phyloP scores from a whole-genome alignment of 1,140 invertebrate species.

The Meloidogyne floridensis region DNA sequence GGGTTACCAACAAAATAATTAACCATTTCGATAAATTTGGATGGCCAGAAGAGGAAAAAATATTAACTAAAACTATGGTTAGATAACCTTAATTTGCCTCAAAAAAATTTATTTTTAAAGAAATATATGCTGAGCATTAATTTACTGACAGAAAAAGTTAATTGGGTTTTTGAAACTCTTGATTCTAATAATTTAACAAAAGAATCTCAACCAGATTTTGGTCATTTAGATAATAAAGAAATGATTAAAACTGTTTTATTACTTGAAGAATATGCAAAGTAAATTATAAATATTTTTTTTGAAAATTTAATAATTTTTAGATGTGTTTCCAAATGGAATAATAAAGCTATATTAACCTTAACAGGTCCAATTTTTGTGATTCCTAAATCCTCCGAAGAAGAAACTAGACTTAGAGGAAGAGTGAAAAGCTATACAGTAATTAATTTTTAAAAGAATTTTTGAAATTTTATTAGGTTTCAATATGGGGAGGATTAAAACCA shows the following conservation, averaged over 20 bases:
- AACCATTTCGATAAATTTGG: not conserved
- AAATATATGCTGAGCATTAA: not conserved
- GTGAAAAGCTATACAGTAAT: not conserved
- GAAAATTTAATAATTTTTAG: not conserved
- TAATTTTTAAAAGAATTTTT: not conserved
- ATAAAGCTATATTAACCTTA: not conserved
- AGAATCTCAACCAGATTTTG: not conserved
- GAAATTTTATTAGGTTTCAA: no score
- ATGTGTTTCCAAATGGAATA: not conserved
- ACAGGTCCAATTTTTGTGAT: not conserved
- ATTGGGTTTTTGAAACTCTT: not conserved
- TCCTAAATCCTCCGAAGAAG: not conserved
- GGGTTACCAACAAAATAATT: not conserved
- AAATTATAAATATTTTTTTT: no score
- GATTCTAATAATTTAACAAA: not conserved
- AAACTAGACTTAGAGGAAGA: constrained; percentile 4
- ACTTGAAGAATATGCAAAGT: not conserved
- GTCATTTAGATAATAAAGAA: not conserved
- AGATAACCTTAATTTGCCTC: no score
- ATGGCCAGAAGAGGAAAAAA: not conserved
- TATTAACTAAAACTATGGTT: not conserved
- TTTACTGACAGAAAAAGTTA: not conserved
- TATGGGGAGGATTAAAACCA: no score
- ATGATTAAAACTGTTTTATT: not conserved
- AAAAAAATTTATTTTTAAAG: not conserved